phyloP scores from a whole-genome alignment of 2,113 vertebrate species.

The Rynchops niger region DNA sequence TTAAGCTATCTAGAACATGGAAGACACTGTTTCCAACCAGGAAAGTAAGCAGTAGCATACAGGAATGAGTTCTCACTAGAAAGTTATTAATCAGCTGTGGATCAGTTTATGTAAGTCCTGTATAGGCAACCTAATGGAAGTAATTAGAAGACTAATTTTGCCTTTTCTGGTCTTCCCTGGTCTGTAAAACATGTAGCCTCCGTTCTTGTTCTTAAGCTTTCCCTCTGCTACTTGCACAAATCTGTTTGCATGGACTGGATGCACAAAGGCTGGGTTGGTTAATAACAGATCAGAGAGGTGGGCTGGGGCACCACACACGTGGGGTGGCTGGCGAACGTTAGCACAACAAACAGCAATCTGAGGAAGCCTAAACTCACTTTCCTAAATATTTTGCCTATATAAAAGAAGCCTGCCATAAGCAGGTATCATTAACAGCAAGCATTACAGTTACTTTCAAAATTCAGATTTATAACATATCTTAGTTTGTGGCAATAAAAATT shows the following conservation, averaged over 20 bases:
- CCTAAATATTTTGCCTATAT: neutral
- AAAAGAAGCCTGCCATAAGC: neutral
- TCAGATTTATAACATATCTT: neutral
- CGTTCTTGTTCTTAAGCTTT: fast-evolving
- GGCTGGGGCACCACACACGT: neutral
- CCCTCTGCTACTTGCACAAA: neutral
- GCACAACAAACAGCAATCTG: neutral
- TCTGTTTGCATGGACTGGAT: neutral
- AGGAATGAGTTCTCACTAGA: neutral
- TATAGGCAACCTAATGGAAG: neutral
- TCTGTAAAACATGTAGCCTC: neutral
- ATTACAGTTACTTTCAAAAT: neutral
- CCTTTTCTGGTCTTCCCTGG: neutral
- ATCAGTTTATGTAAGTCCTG: neutral
- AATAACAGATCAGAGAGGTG: neutral
- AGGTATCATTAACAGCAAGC: neutral
- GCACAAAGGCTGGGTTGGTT: neutral
- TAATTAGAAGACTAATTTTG: neutral
- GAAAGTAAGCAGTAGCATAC: neutral
- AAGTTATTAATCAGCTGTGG: neutral
- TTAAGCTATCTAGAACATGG: neutral
- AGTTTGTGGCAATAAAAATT: neutral
- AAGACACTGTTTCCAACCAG: neutral
- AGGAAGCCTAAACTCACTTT: neutral
- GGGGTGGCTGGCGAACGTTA: fast-evolving